phyloP scores from a whole-genome alignment of 2,888 invertebrate species.

The Nebria brevicollis region DNA sequence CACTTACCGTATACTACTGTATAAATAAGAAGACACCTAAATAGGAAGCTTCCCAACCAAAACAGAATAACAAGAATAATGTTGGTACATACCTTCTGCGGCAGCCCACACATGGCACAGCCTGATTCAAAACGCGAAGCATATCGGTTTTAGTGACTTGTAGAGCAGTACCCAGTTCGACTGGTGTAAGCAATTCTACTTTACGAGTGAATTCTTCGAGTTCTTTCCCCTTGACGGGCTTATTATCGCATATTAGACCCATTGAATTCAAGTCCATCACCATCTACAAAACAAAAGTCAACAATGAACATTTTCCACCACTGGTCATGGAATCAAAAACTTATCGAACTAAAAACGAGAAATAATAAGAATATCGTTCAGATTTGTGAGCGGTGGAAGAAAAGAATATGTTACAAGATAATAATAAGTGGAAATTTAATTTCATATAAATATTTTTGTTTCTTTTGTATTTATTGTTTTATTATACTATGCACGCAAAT shows the following conservation, averaged over 20 bases:
- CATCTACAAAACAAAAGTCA: slow-evolving; percentile 73
- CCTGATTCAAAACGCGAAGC: slow-evolving; percentile 85
- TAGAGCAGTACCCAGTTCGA: slow-evolving; percentile 82
- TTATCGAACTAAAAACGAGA: no score
- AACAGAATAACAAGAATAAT: not conserved
- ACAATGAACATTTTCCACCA: not conserved
- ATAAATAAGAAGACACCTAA: no score
- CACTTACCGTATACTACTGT: no score
- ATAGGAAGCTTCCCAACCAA: no score
- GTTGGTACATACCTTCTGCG: slow-evolving; percentile 76
- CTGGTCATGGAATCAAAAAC: no score
- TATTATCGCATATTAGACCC: slow-evolving; percentile 85
- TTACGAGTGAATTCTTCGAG: slow-evolving; percentile 87
- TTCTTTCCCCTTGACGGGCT: slow-evolving; percentile 82
- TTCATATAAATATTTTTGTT: no score
- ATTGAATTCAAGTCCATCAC: slow-evolving; percentile 91
- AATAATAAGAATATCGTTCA: no score
- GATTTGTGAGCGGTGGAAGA: no score
- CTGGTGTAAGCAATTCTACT: slow-evolving; percentile 78
- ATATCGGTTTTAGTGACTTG: slow-evolving; percentile 86
- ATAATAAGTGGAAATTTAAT: no score
- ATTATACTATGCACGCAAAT: no score
- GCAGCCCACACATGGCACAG: slow-evolving; percentile 95
- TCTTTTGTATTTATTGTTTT: no score
- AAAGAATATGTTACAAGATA: no score